phyloP scores from a whole-genome alignment of 2,113 vertebrate species.

The Lepus americanus region DNA sequence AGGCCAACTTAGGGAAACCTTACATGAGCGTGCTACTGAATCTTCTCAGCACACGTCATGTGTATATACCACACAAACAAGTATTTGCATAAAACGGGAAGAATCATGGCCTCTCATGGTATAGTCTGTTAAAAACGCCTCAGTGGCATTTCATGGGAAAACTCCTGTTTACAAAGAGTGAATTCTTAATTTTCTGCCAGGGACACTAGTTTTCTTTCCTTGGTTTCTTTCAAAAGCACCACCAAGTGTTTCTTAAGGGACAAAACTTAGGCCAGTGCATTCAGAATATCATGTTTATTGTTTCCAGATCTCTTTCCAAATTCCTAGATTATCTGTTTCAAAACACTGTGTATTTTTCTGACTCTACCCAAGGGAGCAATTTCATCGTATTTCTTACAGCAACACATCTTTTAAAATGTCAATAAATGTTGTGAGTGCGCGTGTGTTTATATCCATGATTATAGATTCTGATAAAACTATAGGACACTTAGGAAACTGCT shows the following conservation, averaged over 20 bases:
- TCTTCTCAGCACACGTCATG: background rate
- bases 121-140: background rate
- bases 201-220: background rate
- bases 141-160: constrained; percentile 30
- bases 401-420: constrained; percentile 44
- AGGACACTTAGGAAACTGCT: background rate
- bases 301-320: constrained; percentile 19
- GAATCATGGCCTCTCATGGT: background rate
- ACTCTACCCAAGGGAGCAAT: constrained; percentile 45
- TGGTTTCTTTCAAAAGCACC: background rate
- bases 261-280: background rate
- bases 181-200: constrained; percentile 33
- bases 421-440: background rate
- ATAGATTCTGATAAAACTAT: background rate
- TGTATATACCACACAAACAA: background rate
- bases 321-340: constrained; percentile 41
- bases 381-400: constrained; percentile 49
- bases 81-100: background rate
- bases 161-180: constrained; percentile 42
- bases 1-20: constrained; percentile 49
- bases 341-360: constrained; percentile 30
- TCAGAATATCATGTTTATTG: constrained; percentile 44
- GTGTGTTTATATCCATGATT: background rate
- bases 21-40: background rate
- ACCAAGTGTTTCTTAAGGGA: constrained; percentile 30